Conservation (phyloP, 2,888 invertebrate genomes). For the Drosophila pegasa region DNA sequence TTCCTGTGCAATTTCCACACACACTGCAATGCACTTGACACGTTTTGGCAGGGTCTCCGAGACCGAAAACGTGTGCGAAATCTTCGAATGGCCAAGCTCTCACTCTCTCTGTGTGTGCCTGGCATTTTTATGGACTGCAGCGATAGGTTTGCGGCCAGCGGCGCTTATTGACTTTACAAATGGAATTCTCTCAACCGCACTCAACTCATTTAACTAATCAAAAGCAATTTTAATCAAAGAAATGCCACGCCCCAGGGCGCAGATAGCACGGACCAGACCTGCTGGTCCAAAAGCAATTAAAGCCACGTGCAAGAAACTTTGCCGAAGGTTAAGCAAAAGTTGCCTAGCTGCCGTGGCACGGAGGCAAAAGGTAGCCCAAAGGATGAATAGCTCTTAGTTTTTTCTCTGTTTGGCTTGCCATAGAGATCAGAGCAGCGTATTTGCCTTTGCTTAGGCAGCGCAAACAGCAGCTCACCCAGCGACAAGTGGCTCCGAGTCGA, state of each 20-base stretch:
- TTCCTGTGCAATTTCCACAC: constrained; percentile 42
- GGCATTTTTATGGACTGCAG: constrained; percentile 65
- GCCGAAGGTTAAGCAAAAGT: constrained; percentile 68
- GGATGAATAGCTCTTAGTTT: constrained; percentile 31
- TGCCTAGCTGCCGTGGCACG: constrained; percentile 29
- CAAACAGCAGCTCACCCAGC: constrained; percentile 17
- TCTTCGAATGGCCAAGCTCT: constrained; percentile 16
- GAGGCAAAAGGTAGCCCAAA: constrained; percentile 16
- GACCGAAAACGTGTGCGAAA: constrained; percentile 36
- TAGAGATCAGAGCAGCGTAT: constrained; percentile 50
- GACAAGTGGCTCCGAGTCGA: constrained; percentile 12
- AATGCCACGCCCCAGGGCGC: constrained; percentile 25
- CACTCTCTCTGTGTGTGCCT: constrained; percentile 37
- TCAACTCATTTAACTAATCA: constrained; percentile 75
- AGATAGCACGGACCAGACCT: constrained; percentile 15
- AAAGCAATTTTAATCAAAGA: constrained; percentile 77
- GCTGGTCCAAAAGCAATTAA: constrained; percentile 72
- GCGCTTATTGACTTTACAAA: constrained; percentile 63
- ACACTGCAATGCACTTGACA: constrained; percentile 77
- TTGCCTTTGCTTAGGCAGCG: constrained; percentile 51
- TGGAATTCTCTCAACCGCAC: constrained; percentile 43
- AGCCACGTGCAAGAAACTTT: constrained; percentile 74
- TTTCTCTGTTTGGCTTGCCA: constrained; percentile 29
- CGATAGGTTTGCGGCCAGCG: constrained; percentile 42
- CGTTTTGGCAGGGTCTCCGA: constrained; percentile 43